phyloP scores from a whole-genome alignment of 1,140 invertebrate genomes.

The Goniozus legneri region DNA sequence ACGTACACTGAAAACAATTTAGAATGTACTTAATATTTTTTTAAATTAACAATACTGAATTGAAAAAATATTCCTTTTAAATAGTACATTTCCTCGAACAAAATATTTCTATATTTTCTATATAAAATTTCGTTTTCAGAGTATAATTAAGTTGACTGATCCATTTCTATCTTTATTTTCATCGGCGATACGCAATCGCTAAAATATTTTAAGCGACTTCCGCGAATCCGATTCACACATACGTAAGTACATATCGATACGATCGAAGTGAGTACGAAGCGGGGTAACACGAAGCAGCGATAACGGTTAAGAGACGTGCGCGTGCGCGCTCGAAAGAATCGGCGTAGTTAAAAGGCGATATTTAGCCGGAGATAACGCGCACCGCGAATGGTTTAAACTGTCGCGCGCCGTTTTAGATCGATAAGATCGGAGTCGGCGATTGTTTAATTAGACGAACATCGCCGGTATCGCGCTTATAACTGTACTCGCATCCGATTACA shows the following conservation, averaged over 20 bases:
- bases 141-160: too few relatives aligned
- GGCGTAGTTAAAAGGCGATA: neutral
- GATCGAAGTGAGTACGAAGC: neutral
- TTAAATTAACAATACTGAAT: too few relatives aligned
- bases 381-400: constrained; percentile 8
- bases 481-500: too few relatives aligned
- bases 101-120: too few relatives aligned
- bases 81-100: too few relatives aligned
- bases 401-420: constrained; percentile 23
- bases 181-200: too few relatives aligned
- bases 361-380: constrained; percentile 13
- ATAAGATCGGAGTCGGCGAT: constrained; percentile 21
- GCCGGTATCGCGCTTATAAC: constrained; percentile 6
- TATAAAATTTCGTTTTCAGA: too few relatives aligned
- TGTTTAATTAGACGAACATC: constrained; percentile 27
- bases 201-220: too few relatives aligned
- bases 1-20: too few relatives aligned
- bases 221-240: neutral
- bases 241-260: neutral
- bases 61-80: too few relatives aligned
- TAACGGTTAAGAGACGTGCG: neutral
- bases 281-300: neutral
- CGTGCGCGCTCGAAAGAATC: neutral
- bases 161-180: too few relatives aligned
- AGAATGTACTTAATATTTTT: too few relatives aligned